Evolutionary conservation across 1,140 invertebrate species (phyloP).

Genomic region (Formica exsecta): DNA sequence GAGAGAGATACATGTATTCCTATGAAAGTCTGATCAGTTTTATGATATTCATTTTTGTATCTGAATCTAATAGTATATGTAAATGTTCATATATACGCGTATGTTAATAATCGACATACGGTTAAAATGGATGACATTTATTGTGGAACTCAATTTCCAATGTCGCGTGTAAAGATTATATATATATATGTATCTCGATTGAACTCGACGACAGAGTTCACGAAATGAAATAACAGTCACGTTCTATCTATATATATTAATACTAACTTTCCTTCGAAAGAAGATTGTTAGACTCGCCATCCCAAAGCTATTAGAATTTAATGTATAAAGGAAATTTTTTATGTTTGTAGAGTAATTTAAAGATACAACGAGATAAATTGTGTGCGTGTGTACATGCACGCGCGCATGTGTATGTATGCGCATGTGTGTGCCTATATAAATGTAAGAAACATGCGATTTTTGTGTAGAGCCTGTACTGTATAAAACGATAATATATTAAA

Average conservation of each 20-base stretch:
- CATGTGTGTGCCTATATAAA: conserved; percentile 63
- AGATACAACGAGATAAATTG: conserved; percentile 65
- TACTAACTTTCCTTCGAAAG: conserved; percentile 42
- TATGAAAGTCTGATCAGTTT: conserved; percentile 59
- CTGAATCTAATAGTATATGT: conserved; percentile 21
- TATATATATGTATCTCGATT: neutral
- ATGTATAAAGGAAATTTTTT: conserved; percentile 69
- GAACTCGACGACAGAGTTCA: conserved; percentile 13
- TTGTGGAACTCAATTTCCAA: neutral
- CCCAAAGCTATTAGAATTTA: conserved; percentile 60
- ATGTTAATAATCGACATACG: conserved; percentile 24
- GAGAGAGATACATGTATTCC: conserved; percentile 6
- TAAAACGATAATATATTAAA: conserved; percentile 54
- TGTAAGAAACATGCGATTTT: conserved; percentile 46
- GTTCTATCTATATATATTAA: conserved; percentile 37
- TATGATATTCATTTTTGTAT: conserved; percentile 35
- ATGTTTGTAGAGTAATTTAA: conserved; percentile 70
- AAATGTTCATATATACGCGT: conserved; percentile 13
- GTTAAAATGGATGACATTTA: conserved; percentile 11
- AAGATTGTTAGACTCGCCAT: conserved; percentile 41
- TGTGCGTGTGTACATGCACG: conserved; percentile 40
- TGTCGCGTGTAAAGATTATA: conserved; percentile 20
- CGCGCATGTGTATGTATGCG: conserved; percentile 41
- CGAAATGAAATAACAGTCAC: conserved; percentile 22
- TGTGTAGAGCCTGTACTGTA: conserved; percentile 70